Evolutionary conservation across 2,113 vertebrate species (phyloP).

Genomic region (Alouatta palliata): DNA sequence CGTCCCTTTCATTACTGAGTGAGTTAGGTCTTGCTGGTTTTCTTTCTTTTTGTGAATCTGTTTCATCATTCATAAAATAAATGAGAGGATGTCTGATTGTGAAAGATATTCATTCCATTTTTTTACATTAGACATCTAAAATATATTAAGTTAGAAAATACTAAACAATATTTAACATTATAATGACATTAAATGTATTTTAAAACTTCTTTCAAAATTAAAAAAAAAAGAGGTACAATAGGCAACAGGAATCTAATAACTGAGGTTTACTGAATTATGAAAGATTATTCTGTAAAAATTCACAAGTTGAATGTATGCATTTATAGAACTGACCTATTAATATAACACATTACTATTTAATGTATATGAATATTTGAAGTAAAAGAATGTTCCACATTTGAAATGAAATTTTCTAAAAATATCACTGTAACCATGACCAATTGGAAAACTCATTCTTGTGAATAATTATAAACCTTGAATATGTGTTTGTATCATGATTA

Average conservation of each 20-base stretch:
- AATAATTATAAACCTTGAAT: background rate
- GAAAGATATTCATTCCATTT: background rate
- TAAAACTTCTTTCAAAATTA: background rate
- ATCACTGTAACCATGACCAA: background rate
- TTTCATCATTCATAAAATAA: background rate
- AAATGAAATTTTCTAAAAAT: background rate
- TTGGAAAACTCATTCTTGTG: background rate
- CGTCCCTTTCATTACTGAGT: background rate
- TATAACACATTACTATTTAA: background rate
- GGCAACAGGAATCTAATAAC: background rate
- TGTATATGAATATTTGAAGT: background rate
- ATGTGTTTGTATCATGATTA: background rate
- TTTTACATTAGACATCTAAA: background rate
- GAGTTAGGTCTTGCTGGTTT: background rate
- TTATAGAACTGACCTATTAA: background rate
- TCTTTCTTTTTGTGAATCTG: background rate
- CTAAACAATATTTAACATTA: background rate
- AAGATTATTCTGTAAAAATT: background rate
- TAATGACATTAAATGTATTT: background rate
- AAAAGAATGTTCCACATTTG: background rate
- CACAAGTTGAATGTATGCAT: background rate
- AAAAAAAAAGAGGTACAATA: fast-evolving
- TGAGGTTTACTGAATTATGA: background rate
- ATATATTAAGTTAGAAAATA: background rate
- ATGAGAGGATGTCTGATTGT: background rate